These are phyloP conservation scores for Tetramorium alpestre DNA, from an alignment of 1,140 invertebrate genomes.

Conservation along the genomic window DNA sequence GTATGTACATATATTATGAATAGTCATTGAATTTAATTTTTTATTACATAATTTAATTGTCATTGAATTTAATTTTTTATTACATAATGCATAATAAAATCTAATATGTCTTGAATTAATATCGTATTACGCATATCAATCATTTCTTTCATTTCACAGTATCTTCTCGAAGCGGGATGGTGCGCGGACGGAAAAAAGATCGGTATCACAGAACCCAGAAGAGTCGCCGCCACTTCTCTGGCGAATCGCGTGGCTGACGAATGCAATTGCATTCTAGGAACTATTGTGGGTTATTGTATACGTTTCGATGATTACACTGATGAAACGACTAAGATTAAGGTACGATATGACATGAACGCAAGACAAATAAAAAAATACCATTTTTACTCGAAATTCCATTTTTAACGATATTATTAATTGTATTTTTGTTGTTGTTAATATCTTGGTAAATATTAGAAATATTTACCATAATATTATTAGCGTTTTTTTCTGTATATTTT, in stretches of 20 bases:
- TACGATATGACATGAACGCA: conserved; percentile 76
- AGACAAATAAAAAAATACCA: background rate
- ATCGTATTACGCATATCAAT: conserved; percentile 56
- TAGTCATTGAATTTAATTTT: background rate
- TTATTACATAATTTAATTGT: background rate
- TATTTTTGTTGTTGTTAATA: background rate
- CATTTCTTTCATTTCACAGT: conserved; percentile 86
- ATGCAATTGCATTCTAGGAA: conserved; percentile 91
- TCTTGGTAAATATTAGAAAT: background rate
- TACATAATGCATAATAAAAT: background rate
- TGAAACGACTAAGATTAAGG: conserved; percentile 93
- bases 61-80: background rate
- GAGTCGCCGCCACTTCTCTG: conserved; percentile 95
- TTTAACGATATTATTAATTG: background rate
- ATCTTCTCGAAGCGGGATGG: conserved; percentile 97
- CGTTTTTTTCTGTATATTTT: background rate
- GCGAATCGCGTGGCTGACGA: conserved; percentile 97
- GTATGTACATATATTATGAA: background rate
- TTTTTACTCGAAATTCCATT: background rate
- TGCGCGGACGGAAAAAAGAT: conserved; percentile 89
- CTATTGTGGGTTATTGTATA: conserved; percentile 96
- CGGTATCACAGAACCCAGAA: conserved; percentile 96
- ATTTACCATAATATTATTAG: background rate
- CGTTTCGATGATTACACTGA: conserved; percentile 94
- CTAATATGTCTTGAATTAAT: conserved; percentile 59